These are phyloP conservation scores for Sphecodes monilicornis DNA, from an alignment of 2,888 invertebrate species.

Conservation along the genomic window DNA sequence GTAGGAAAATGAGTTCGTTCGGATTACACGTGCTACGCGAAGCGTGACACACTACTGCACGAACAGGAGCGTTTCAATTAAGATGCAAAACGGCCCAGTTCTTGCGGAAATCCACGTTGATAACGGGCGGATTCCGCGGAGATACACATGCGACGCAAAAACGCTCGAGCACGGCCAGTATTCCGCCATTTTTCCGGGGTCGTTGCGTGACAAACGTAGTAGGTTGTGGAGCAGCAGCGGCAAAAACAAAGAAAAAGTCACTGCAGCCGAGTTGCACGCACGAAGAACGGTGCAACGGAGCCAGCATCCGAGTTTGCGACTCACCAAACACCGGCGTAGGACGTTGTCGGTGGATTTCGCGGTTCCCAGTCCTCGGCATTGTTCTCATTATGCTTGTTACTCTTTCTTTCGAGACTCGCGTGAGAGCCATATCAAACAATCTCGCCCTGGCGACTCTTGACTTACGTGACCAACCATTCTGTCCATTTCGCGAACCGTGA, in stretches of 20 bases:
- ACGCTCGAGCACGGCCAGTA: not conserved
- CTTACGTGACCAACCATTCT: constrained; percentile 1
- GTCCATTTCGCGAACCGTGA: not conserved
- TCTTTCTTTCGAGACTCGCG: constrained; percentile 46
- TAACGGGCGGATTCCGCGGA: too few relatives aligned
- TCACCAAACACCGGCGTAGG: not conserved
- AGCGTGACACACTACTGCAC: not conserved
- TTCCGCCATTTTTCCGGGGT: not conserved
- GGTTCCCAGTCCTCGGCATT: not conserved
- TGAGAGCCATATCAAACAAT: constrained; percentile 43
- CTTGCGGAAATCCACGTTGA: too few relatives aligned
- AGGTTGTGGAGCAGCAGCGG: not conserved
- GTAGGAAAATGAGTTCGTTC: not conserved
- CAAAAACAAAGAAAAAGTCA: not conserved
- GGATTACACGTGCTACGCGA: not conserved
- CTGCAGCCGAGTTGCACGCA: not conserved
- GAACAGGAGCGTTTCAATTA: not conserved
- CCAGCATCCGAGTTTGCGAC: not conserved
- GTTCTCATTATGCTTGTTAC: too few relatives aligned
- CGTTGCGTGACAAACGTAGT: not conserved
- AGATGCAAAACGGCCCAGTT: not conserved
- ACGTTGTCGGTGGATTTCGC: not conserved
- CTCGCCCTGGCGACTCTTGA: constrained; percentile 10
- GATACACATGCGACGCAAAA: not conserved
- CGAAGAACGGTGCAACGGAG: not conserved